These are phyloP conservation scores for Leptodactylus fallax DNA, from an alignment of 2,797 vertebrate species.

Conservation along the genomic window DNA sequence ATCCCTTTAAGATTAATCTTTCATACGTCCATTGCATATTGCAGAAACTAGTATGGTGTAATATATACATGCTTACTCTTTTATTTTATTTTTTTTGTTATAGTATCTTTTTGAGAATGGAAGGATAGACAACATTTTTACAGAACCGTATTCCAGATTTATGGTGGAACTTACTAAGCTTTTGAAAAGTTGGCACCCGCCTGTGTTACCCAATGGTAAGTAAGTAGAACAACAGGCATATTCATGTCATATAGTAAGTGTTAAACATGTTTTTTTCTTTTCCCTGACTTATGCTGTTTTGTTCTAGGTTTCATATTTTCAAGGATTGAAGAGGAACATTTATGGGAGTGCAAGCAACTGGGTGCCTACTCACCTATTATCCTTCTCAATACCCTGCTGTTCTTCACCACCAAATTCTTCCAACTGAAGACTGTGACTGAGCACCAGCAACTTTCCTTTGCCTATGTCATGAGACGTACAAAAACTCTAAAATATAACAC, in stretches of 20 bases:
- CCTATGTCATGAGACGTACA: slow-evolving; percentile 93
- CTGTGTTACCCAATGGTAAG: slow-evolving; percentile 90
- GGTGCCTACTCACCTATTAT: slow-evolving; percentile 97
- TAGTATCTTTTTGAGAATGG: slow-evolving; percentile 95
- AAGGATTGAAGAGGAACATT: slow-evolving; percentile 93
- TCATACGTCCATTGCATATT: too few species aligned
- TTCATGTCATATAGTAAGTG: not conserved
- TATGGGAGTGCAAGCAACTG: slow-evolving; percentile 98
- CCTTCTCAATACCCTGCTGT: slow-evolving; percentile 95
- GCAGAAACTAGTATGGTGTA: not conserved
- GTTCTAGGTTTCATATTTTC: slow-evolving; percentile 89
- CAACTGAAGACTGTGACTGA: slow-evolving; percentile 90
- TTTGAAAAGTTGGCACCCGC: slow-evolving; percentile 89
- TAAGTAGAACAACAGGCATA: not conserved
- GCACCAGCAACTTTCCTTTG: slow-evolving; percentile 94
- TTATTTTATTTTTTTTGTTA: slow-evolving; percentile 73
- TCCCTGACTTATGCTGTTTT: not conserved
- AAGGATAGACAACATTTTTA: slow-evolving; percentile 98
- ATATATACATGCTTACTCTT: slow-evolving; percentile 59
- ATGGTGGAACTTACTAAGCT: slow-evolving; percentile 89
- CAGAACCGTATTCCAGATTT: slow-evolving; percentile 95
- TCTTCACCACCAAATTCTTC: slow-evolving; percentile 97
- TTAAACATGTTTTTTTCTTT: not conserved
- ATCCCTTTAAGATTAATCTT: too few species aligned
- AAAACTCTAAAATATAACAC: slow-evolving; percentile 84